Percentiles rank a stretch among this genome's conserved stretches.
phyloP scores from a whole-genome alignment of 2,113 vertebrate species.

The Toxotes jaculatrix region DNA sequence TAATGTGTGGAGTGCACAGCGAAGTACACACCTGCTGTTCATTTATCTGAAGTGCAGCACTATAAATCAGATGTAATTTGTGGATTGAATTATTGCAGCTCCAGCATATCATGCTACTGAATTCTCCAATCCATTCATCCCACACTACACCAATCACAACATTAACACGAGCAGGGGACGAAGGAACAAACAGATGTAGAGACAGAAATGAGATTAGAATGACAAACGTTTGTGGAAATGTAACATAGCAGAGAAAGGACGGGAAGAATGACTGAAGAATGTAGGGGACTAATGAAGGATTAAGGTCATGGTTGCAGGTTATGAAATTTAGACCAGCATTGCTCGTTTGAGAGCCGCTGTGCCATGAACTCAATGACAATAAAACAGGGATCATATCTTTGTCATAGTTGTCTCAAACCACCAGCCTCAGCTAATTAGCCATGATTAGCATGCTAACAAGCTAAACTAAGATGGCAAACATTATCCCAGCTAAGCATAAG shows the following conservation, averaged over 20 bases:
- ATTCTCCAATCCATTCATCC: slow-evolving; percentile 42
- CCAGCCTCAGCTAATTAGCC: too few species aligned
- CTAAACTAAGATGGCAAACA: too few species aligned
- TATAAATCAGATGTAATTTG: slow-evolving; percentile 61
- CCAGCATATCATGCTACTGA: slow-evolving; percentile 11
- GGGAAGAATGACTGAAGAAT: slow-evolving; percentile 24
- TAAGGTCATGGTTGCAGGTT: neutral
- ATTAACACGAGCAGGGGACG: neutral
- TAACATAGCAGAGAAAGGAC: slow-evolving; percentile 23
- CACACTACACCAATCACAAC: slow-evolving; percentile 25
- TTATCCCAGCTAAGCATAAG: too few species aligned
- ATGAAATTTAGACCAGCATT: neutral
- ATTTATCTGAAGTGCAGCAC: slow-evolving; percentile 53
- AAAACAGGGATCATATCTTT: slow-evolving; percentile 27
- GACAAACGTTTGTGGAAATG: slow-evolving; percentile 44
- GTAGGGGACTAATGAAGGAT: slow-evolving; percentile 26
- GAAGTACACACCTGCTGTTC: slow-evolving; percentile 37
- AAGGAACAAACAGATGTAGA: slow-evolving; percentile 5
- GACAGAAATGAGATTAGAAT: slow-evolving; percentile 51
- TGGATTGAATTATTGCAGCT: slow-evolving; percentile 49
- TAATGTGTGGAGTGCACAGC: slow-evolving; percentile 22
- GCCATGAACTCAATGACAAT: neutral
- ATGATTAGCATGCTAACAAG: too few species aligned
- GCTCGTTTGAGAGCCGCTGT: neutral
- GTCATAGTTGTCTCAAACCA: slow-evolving; percentile 15